Evolutionary conservation across 2,113 vertebrate genomes (phyloP).

Genomic region (Cynopterus brachyotis): DNA sequence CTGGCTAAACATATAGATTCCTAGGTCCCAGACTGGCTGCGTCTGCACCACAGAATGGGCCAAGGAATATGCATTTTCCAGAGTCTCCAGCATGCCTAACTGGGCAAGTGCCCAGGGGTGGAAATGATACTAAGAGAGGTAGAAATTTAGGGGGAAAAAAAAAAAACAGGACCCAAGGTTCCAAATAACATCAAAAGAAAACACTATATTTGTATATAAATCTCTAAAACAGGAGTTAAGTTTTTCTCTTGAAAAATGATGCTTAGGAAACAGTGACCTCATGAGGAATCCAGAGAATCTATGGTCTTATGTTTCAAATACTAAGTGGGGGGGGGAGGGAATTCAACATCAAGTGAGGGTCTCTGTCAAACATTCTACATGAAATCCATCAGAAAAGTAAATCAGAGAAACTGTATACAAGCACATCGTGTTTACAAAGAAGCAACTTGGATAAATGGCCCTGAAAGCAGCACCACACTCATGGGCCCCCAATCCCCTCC

Average conservation of each 20-base stretch:
- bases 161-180: not conserved
- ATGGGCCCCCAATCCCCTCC: rapidly evolving
- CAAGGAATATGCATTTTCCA: not conserved
- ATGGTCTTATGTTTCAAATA: not conserved
- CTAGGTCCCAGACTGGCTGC: too few relatives aligned
- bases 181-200: not conserved
- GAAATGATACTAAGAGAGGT: not conserved
- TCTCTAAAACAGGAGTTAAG: not conserved
- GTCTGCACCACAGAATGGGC: rapidly evolving
- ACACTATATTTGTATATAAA: not conserved
- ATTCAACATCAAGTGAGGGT: rapidly evolving
- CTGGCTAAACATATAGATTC: not conserved
- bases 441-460: not conserved
- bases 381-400: not conserved
- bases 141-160: not conserved
- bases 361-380: not conserved
- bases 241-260: not conserved
- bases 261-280: not conserved
- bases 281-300: not conserved
- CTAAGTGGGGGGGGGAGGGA: not conserved
- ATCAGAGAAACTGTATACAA: not conserved
- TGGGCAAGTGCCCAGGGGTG: too few relatives aligned
- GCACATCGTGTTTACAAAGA: too few relatives aligned
- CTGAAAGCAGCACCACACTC: not conserved
- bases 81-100: too few relatives aligned